A percentile compares a stretch with the other conserved stretches of the same genome.
These are phyloP conservation scores for Lutraria lutraria DNA, from an alignment of 2,888 invertebrate species.

Conservation along the genomic window DNA sequence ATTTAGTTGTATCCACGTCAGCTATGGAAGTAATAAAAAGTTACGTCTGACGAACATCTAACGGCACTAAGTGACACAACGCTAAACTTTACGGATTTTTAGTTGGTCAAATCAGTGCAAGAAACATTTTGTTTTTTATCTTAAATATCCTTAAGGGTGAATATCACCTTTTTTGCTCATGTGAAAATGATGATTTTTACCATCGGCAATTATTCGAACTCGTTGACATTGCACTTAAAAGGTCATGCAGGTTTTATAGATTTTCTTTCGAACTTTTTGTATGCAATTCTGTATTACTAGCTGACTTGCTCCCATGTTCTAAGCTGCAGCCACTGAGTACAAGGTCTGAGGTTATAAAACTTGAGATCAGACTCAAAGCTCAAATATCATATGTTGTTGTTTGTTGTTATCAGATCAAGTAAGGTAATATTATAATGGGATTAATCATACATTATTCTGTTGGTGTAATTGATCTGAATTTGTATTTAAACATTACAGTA, in stretches of 20 bases:
- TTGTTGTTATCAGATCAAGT: too few relatives aligned
- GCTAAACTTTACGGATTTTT: neutral
- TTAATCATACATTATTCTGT: too few relatives aligned
- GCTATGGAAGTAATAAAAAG: neutral
- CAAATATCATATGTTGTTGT: too few relatives aligned
- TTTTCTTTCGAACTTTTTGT: neutral
- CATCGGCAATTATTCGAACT: neutral
- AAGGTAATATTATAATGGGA: too few relatives aligned
- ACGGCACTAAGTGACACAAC: neutral
- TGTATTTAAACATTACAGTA: too few relatives aligned
- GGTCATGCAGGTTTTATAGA: neutral
- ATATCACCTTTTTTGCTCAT: neutral
- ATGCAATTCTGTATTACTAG: neutral
- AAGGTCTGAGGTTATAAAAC: too few relatives aligned
- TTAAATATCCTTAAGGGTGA: neutral
- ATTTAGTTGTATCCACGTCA: neutral
- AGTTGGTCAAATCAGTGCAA: slow-evolving; percentile 3
- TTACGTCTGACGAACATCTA: neutral
- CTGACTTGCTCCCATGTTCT: too few relatives aligned
- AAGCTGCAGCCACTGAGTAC: too few relatives aligned
- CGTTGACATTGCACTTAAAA: neutral
- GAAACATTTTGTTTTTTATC: neutral
- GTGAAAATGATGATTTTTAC: slow-evolving; percentile 11
- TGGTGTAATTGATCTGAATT: too few relatives aligned
- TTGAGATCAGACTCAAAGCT: too few relatives aligned